phyloP scores from a whole-genome alignment of 1,140 invertebrate genomes.

The Apis dorsata region DNA sequence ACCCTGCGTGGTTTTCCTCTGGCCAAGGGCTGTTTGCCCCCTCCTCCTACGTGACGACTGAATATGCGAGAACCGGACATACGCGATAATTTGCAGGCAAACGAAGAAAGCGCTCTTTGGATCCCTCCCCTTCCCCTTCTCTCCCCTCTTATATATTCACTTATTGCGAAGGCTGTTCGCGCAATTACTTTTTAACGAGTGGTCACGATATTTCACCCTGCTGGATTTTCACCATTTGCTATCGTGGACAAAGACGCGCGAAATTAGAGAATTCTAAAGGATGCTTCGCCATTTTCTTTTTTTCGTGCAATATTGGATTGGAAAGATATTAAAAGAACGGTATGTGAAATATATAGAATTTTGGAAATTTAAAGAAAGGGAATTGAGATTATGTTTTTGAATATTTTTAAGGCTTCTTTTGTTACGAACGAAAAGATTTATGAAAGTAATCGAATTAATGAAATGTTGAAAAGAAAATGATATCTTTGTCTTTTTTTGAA shows the following conservation, averaged over 20 bases:
- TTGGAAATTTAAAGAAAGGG: too few relatives aligned
- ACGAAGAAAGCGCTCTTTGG: not conserved
- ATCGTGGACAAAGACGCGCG: not conserved
- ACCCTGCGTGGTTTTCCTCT: not conserved
- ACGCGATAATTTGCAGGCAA: not conserved
- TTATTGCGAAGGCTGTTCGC: not conserved
- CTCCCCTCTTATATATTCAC: not conserved
- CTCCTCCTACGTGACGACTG: not conserved
- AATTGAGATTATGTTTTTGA: too few relatives aligned
- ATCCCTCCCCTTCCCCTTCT: not conserved
- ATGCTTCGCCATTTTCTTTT: not conserved
- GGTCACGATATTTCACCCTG: not conserved
- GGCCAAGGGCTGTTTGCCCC: not conserved
- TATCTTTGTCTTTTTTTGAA: too few relatives aligned
- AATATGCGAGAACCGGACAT: not conserved
- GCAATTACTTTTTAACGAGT: slow-evolving; percentile 13
- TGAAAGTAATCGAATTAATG: too few relatives aligned
- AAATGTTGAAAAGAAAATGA: too few relatives aligned
- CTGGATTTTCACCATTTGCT: not conserved
- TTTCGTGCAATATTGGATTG: not conserved
- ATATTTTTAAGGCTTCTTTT: too few relatives aligned
- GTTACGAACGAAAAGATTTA: too few relatives aligned
- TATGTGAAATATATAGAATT: too few relatives aligned
- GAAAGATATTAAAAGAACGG: too few relatives aligned
- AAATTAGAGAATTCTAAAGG: not conserved